phyloP scores from a whole-genome alignment of 2,888 invertebrate genomes.

The Metacarcinus magister region DNA sequence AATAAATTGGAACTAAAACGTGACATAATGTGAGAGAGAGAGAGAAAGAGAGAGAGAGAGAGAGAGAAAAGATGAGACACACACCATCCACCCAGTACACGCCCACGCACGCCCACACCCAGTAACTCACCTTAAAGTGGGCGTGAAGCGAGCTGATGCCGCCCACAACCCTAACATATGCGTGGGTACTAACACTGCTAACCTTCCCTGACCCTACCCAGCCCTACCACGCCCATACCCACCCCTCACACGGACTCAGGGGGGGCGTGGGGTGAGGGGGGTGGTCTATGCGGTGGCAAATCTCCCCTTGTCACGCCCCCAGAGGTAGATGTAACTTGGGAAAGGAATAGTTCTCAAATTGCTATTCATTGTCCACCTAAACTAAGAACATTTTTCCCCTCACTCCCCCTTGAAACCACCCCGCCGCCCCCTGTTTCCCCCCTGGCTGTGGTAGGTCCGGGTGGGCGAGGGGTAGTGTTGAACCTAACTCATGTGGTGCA shows the following conservation, averaged over 20 bases:
- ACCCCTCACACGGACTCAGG: not conserved
- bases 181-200: not conserved
- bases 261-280: not conserved
- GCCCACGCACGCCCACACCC: not conserved
- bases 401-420: not conserved
- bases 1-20: not conserved
- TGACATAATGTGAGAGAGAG: not conserved
- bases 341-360: not conserved
- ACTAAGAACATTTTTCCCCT: not conserved
- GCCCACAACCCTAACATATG: not conserved
- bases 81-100: not conserved
- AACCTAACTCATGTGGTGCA: slow-evolving; percentile 50
- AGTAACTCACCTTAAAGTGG: not conserved
- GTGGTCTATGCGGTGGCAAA: not conserved
- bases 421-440: not conserved
- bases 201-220: not conserved
- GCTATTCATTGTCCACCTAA: not conserved
- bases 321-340: not conserved
- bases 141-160: not conserved
- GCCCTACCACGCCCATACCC: not conserved
- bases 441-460: not conserved
- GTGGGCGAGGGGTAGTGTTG: slow-evolving; percentile 47
- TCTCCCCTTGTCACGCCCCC: not conserved
- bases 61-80: not conserved
- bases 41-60: slow-evolving; percentile 54